phyloP scores from a whole-genome alignment of 2,797 vertebrate species.

The Chiloscyllium punctatum region DNA sequence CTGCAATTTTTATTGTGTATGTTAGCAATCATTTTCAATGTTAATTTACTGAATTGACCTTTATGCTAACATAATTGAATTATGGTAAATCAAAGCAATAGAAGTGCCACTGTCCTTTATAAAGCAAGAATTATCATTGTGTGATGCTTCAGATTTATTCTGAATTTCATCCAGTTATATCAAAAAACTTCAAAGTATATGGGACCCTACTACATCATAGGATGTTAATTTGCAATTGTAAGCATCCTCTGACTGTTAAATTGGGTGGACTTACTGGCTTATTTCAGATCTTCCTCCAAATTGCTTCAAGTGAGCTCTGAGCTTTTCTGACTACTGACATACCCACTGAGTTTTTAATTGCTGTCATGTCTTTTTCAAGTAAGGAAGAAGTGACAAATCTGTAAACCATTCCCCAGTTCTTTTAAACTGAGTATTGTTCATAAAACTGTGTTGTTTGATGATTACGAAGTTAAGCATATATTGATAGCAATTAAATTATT shows the following conservation, averaged over 20 bases:
- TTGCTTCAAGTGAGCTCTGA: neutral
- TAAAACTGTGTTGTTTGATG: neutral
- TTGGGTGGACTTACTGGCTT: neutral
- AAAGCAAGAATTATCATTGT: neutral
- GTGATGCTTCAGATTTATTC: neutral
- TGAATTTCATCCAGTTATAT: neutral
- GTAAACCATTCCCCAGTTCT: neutral
- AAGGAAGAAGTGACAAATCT: neutral
- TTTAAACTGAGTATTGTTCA: neutral
- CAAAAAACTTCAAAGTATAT: neutral
- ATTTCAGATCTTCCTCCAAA: neutral
- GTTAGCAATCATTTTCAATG: neutral
- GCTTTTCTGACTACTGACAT: neutral
- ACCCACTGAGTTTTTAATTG: neutral
- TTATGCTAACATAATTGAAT: neutral
- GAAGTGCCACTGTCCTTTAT: neutral
- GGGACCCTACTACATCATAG: neutral
- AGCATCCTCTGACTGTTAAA: neutral
- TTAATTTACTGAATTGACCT: constrained; percentile 20
- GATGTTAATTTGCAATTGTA: neutral
- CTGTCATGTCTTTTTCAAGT: neutral
- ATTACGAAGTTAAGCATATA: neutral
- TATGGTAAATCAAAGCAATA: neutral
- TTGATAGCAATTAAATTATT: neutral
- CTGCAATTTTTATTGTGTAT: neutral